A percentile compares a stretch with the other conserved stretches of the same genome.
phyloP scores from a whole-genome alignment of 2,888 invertebrate genomes.

The Hofmannophila pseudospretella region DNA sequence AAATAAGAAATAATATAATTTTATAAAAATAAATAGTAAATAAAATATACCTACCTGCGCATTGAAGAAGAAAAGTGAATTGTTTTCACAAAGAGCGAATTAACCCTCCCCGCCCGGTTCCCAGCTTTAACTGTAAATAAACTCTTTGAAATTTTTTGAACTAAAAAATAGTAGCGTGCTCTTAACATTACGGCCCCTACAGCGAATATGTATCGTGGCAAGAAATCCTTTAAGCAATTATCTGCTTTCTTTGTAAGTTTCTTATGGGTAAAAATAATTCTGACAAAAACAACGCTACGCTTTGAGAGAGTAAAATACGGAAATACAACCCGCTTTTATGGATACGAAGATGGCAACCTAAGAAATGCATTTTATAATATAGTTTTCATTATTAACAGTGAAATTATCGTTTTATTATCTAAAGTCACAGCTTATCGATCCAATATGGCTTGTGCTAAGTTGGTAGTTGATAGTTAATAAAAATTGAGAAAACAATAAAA shows the following conservation, averaged over 20 bases:
- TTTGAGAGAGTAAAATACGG: neutral
- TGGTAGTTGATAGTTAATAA: slow-evolving; percentile 76
- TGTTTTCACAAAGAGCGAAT: slow-evolving; percentile 51
- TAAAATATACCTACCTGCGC: too few relatives aligned
- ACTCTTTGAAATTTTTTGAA: slow-evolving; percentile 55
- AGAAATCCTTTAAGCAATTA: slow-evolving; percentile 37
- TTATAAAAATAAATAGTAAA: too few relatives aligned
- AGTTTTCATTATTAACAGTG: neutral
- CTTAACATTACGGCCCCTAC: slow-evolving; percentile 25
- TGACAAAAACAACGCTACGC: neutral
- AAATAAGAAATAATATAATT: too few relatives aligned
- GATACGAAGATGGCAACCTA: too few relatives aligned
- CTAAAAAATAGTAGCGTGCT: slow-evolving; percentile 33
- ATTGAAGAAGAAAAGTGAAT: slow-evolving; percentile 25
- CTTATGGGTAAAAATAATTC: slow-evolving; percentile 8
- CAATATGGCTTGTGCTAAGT: slow-evolving; percentile 49
- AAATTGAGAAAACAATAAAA: slow-evolving; percentile 78
- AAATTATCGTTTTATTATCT: slow-evolving; percentile 15
- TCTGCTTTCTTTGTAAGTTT: slow-evolving; percentile 26
- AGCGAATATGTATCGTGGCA: slow-evolving; percentile 31
- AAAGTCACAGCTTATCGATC: slow-evolving; percentile 48
- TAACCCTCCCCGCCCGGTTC: slow-evolving; percentile 54
- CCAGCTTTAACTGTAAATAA: slow-evolving; percentile 45
- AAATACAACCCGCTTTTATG: neutral
- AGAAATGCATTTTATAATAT: neutral